Conservation (phyloP, 2,113 vertebrate genomes). For the Gyps fulvus region DNA sequence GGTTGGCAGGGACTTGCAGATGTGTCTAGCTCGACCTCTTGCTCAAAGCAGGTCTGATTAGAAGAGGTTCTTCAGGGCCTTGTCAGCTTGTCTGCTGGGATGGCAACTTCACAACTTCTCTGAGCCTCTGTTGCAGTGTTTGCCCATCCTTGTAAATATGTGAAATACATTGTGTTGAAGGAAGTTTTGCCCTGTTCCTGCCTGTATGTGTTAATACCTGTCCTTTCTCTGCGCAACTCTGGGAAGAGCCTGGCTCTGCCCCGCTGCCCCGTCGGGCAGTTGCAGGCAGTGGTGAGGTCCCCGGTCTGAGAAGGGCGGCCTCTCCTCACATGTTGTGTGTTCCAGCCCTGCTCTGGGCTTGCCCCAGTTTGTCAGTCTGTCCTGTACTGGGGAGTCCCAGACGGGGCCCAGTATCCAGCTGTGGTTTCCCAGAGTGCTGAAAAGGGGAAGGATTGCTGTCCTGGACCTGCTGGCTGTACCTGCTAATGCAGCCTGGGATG, state of each 20-base stretch:
- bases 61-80: background rate
- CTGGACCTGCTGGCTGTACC: background rate
- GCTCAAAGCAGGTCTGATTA: background rate
- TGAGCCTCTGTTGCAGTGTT: background rate
- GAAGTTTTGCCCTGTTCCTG: background rate
- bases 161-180: no score
- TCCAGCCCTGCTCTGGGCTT: background rate
- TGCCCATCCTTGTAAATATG: background rate
- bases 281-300: background rate
- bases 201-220: background rate
- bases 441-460: background rate
- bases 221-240: background rate
- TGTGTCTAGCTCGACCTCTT: background rate
- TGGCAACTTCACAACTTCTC: background rate
- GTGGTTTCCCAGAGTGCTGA: background rate
- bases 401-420: background rate
- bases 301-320: no score
- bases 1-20: background rate
- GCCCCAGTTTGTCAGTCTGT: background rate
- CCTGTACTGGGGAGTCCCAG: background rate
- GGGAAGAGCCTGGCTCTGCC: background rate
- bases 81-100: background rate
- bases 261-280: accelerated
- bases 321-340: background rate
- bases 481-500: background rate